phyloP scores from a whole-genome alignment of 2,113 vertebrate species.

The Stercorarius parasiticus region DNA sequence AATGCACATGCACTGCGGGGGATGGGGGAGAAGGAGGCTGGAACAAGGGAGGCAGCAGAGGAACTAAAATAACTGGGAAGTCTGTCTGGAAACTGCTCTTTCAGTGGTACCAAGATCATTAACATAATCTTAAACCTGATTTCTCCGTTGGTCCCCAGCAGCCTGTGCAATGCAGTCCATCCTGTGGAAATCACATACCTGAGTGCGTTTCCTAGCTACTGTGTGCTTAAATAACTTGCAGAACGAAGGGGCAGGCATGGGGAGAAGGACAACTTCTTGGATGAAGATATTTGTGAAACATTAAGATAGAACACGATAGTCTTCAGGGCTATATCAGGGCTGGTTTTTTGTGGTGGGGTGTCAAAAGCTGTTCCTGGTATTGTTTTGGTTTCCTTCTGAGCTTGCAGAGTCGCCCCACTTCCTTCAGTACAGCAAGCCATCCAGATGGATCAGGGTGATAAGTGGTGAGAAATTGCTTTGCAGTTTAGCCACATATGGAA shows the following conservation, averaged over 20 bases:
- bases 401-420: neutral
- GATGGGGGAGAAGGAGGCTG: neutral
- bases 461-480: neutral
- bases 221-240: neutral
- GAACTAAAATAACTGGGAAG: neutral
- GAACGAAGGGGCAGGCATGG: neutral
- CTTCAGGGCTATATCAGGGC: neutral
- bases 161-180: neutral
- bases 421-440: neutral
- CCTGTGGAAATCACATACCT: neutral
- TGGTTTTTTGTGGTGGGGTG: neutral
- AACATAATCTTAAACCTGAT: neutral
- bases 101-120: neutral
- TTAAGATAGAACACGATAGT: neutral
- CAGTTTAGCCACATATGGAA: constrained; percentile 33
- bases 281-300: neutral
- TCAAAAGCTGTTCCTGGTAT: constrained; percentile 22
- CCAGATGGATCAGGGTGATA: neutral
- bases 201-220: neutral
- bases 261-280: neutral
- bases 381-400: constrained; percentile 18
- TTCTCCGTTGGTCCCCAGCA: neutral
- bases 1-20: neutral
- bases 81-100: neutral
- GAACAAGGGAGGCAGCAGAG: neutral